phyloP scores from a whole-genome alignment of 2,888 invertebrate species.

The Myopa testacea region DNA sequence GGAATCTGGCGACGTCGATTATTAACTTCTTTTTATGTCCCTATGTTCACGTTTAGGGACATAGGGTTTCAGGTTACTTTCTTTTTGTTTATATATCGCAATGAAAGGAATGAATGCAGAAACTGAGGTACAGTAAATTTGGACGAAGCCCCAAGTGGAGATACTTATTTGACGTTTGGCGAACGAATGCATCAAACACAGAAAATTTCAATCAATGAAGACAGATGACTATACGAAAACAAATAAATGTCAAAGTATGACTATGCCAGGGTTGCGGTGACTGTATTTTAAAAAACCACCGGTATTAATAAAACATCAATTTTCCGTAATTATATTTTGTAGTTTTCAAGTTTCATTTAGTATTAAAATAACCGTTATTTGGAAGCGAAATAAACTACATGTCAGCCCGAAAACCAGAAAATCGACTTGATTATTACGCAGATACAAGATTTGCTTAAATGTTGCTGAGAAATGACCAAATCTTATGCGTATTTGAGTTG shows the following conservation, averaged over 20 bases:
- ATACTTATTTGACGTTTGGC: neutral
- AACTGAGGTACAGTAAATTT: neutral
- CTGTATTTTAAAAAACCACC: neutral
- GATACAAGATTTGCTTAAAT: too few relatives aligned
- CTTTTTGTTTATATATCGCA: neutral
- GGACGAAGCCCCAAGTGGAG: neutral
- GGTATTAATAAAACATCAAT: too few relatives aligned
- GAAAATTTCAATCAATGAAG: neutral
- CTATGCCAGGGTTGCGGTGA: neutral
- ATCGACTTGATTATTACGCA: too few relatives aligned
- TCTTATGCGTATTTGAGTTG: too few relatives aligned
- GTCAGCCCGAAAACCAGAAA: too few relatives aligned
- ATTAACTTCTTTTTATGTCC: slow-evolving; percentile 6
- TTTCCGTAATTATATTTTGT: too few relatives aligned
- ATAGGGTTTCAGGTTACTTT: neutral
- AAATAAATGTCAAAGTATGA: neutral
- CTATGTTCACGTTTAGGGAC: too few relatives aligned
- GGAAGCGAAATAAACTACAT: too few relatives aligned
- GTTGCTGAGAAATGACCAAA: too few relatives aligned
- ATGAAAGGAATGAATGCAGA: slow-evolving; percentile 10
- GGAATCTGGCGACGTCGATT: neutral
- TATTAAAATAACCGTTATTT: too few relatives aligned
- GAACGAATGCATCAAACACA: slow-evolving; percentile 5
- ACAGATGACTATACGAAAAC: neutral
- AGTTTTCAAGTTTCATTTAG: too few relatives aligned